Percentiles rank a stretch among this genome's conserved stretches.
Conservation (phyloP, 53 echinoderm and acorn worm genomes). For the Glandiceps talaboti region DNA sequence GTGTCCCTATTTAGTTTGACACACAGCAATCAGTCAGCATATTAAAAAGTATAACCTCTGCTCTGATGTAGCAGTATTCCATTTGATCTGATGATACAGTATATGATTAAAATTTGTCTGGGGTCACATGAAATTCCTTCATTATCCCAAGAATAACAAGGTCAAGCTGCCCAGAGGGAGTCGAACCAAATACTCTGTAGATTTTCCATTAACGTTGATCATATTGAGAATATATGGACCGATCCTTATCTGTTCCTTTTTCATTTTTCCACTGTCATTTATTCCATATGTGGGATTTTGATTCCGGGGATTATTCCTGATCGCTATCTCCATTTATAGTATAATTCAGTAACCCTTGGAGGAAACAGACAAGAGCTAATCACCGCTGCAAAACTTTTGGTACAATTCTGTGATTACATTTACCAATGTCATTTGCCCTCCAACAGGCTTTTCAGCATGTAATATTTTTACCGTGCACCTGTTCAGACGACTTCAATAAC, state of each 20-base stretch:
- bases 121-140: background rate
- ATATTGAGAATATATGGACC: background rate
- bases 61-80: background rate
- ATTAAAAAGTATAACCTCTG: background rate
- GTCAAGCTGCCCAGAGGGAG: background rate
- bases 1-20: too few species aligned
- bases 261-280: background rate
- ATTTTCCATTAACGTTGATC: background rate
- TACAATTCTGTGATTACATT: background rate
- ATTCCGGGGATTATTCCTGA: background rate
- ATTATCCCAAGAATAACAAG: background rate
- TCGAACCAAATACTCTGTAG: background rate
- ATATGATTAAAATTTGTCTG: background rate
- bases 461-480: background rate
- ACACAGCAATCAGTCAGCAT: too few species aligned
- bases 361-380: background rate
- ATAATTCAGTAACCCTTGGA: background rate
- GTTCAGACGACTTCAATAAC: background rate
- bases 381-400: background rate
- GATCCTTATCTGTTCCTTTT: background rate
- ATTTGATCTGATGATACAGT: background rate
- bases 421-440: background rate
- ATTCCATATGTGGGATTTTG: background rate
- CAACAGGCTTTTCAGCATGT: background rate
- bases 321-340: background rate